phyloP scores from a whole-genome alignment of 2,797 vertebrate species.

The Holocentrus rufus region DNA sequence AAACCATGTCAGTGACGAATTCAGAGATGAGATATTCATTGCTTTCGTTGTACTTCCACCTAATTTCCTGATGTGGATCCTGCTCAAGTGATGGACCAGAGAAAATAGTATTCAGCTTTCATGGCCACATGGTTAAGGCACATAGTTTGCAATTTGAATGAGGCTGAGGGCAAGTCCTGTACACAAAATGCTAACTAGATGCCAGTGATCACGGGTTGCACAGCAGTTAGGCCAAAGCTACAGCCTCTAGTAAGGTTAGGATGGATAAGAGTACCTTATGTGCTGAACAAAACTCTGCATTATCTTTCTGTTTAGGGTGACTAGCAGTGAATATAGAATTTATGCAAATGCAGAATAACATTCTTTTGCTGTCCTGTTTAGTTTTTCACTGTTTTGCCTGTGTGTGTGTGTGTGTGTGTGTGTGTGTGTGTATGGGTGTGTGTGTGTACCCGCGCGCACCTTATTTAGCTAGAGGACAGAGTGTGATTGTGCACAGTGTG shows the following conservation, averaged over 20 bases:
- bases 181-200: background rate
- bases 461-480: conserved; percentile 69
- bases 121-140: background rate
- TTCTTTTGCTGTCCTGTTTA: conserved; percentile 48
- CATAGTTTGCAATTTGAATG: background rate
- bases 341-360: conserved; percentile 55
- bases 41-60: background rate
- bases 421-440: background rate
- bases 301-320: conserved; percentile 9
- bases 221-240: conserved; percentile 20
- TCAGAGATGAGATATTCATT: background rate
- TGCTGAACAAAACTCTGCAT: conserved; percentile 10
- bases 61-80: background rate
- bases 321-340: conserved; percentile 34
- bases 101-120: background rate
- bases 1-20: conserved; percentile 8
- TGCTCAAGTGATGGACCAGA: background rate
- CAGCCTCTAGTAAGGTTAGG: background rate
- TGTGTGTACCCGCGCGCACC: conserved; percentile 26
- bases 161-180: background rate
- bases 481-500: conserved; percentile 62
- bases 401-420: conserved; percentile 3
- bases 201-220: conserved; percentile 14
- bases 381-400: conserved; percentile 25
- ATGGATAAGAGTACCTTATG: background rate